Evolutionary conservation across 1,140 invertebrate genomes (phyloP).

Genomic region (Papilio helenus): DNA sequence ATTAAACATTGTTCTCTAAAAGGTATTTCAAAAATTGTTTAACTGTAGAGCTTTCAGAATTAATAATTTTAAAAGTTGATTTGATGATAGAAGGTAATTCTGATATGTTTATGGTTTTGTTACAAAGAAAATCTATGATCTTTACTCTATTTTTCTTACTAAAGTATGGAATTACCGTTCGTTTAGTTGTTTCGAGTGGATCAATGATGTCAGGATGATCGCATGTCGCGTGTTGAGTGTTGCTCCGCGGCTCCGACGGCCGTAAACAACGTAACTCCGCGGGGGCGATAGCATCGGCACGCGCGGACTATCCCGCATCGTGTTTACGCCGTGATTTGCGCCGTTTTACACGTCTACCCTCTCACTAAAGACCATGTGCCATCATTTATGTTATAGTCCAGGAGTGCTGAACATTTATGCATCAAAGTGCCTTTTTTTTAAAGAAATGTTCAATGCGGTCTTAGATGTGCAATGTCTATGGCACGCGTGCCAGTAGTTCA

Average conservation of each 20-base stretch:
- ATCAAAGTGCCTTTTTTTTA: too few species aligned
- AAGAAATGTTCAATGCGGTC: too few species aligned
- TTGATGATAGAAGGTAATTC: too few species aligned
- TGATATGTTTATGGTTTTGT: neutral
- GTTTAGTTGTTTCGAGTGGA: constrained; percentile 9
- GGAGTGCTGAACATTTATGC: too few species aligned
- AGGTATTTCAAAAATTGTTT: neutral
- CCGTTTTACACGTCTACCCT: constrained; percentile 27
- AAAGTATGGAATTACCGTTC: constrained; percentile 1
- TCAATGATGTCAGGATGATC: neutral
- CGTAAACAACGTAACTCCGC: constrained; percentile 37
- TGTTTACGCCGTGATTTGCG: constrained; percentile 28
- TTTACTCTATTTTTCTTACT: neutral
- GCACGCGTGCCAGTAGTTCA: too few species aligned
- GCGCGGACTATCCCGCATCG: constrained; percentile 16
- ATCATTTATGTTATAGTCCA: neutral
- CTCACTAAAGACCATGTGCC: constrained; percentile 12
- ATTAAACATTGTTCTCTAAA: neutral
- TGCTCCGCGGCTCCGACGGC: neutral
- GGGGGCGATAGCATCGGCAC: constrained; percentile 26
- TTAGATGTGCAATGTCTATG: too few species aligned
- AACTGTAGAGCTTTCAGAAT: neutral
- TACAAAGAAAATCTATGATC: neutral
- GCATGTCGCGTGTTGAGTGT: constrained; percentile 27
- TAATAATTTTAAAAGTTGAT: neutral